Evolutionary conservation across 35 echinoderm and acorn worm species (phyloP), one percentile per base, ranked within the genome.

Genomic region (Apostichopus japonicus): DNA sequence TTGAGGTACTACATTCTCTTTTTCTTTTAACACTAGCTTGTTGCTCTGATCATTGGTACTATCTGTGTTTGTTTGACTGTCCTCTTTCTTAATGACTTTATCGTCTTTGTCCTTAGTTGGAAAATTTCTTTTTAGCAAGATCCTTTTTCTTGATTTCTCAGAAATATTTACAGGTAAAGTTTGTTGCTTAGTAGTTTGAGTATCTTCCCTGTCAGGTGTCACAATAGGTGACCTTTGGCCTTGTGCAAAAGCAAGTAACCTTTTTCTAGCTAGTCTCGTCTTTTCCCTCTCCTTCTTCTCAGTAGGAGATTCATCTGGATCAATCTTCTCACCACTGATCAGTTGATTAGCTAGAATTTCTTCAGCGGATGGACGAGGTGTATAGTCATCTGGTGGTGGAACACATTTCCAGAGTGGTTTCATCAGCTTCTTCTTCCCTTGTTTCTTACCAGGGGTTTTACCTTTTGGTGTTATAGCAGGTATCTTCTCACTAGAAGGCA

Each of bases 331-430:
- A 23, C 86, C 86, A 53, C 86, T 89, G n/a, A 89, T 89, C 1
- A 89, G 86, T 63, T 89, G 86, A 13, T 89, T 89, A 56, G 86
- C 86, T 67, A 89, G 59, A 73, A 91, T 79, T 58, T 91, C 90
- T 13, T 91, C 90, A 56, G 71, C 71, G 10, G 90, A 89, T 51
- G 86, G 90, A 25, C 58, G 90, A 5, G 90, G 90, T 21, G 71
- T 79, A 24, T 91, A 91, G 53, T 91, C 77, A 79, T 91, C 90
- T 56, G 90, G 90, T 23, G 90, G 90, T 24, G 90, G 90, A 24
- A 91, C 90, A 58, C 90, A 91, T 53, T 91, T 91, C 90, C 90
- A 91, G 5, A 91, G 19, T 1, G 90, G 90, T 73, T 89, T 89
- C 86, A 89, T 89, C 61, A 89, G 56, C 23, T 89, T 89, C 22